Base-by-base conservation (phyloP, 92 coral and sea anemone species). In the Plumapathes pennacea region DNA sequence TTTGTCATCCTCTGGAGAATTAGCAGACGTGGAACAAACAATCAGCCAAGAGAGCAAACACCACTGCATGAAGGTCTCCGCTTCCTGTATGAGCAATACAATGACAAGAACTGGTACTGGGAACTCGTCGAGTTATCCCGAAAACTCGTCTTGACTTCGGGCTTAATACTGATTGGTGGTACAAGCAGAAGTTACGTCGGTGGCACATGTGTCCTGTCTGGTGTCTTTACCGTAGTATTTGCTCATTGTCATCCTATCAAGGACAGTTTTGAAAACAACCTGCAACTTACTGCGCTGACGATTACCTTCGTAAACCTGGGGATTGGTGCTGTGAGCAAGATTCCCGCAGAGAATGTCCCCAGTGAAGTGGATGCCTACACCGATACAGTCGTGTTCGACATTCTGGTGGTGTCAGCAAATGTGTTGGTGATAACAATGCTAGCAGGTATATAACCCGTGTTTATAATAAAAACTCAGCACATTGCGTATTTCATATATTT, bases 61-160 rank as follows among this genome's bases (percentile, higher is more conserved):
- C 19, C 20, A 28, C 3, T 27, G 5, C 9, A 11, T 5, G 29
- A 38, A 13, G 59, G 42, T 18, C 36, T 52, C 12, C 14, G 50
- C 25, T 64, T 64, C 40, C 62, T 64, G 21, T 52, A 45, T 38
- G 72, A 64, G 40, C 49, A 64, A 12, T 64, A 64, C 27, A 48
- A 23, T 21, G 40, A 38, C 15, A 34, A 51, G 4, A n/a, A 22
- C 40, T 64, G 72, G 72, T 64, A 20, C 53, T 64, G 72, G 71
- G 72, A 64, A 19, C 23, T 52, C 10, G 30, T 64, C 20, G 72
- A 64, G 58, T 23, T 64, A 36, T 27, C 47, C 17, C 61, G 72
- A 7, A 64, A 64, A 38, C 18, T 64, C 14, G 50, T 64, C 62
- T 48, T 64, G 24, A 64, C 72, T 17, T 38, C 72, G 25, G 72